phyloP scores from a whole-genome alignment of 2,888 invertebrate genomes.

The Yponomeuta plumbellus region DNA sequence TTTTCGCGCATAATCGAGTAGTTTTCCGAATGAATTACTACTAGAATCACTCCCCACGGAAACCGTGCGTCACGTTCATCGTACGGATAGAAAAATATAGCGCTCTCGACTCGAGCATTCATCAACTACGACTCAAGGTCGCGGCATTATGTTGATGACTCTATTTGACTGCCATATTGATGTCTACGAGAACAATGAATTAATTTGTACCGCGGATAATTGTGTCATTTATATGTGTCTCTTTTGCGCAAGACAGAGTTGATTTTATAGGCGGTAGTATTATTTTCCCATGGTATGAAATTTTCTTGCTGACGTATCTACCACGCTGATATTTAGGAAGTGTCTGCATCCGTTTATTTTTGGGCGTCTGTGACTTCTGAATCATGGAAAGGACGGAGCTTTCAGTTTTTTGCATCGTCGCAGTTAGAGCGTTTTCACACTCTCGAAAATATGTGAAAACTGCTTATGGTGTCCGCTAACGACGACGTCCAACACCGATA shows the following conservation, averaged over 20 bases:
- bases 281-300: neutral
- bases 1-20: neutral
- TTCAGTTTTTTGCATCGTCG: too few species aligned
- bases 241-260: neutral
- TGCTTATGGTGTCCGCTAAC: too few species aligned
- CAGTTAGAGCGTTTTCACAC: neutral
- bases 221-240: neutral
- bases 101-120: neutral
- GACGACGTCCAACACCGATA: too few species aligned
- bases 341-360: neutral
- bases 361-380: neutral
- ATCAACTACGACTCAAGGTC: conserved; percentile 1
- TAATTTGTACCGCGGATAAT: neutral
- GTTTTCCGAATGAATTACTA: neutral
- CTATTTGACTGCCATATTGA: neutral
- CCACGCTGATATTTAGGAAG: neutral
- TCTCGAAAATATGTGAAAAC: too few species aligned
- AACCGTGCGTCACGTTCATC: conserved; percentile 9
- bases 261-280: neutral
- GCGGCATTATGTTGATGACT: neutral
- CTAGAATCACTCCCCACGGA: neutral
- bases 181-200: conserved; percentile 10
- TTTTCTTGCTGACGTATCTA: neutral
- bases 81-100: neutral
- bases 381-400: conserved; percentile 2